phyloP scores from a whole-genome alignment of 2,113 vertebrate species.

The Struthidea cinerea region DNA sequence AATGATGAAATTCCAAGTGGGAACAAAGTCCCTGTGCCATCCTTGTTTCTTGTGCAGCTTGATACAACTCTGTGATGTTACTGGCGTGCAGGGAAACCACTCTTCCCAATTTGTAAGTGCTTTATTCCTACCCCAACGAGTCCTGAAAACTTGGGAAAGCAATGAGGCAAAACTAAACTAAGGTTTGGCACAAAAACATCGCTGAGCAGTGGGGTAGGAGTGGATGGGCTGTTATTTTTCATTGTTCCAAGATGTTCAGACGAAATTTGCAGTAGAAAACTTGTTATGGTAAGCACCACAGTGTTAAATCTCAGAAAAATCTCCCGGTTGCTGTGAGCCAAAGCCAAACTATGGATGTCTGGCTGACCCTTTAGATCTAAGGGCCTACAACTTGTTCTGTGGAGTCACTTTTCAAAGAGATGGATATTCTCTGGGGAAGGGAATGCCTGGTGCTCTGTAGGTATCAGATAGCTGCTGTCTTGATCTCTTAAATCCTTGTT shows the following conservation, averaged over 20 bases:
- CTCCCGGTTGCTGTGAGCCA: not conserved
- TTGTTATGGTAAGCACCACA: not conserved
- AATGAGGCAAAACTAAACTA: not conserved
- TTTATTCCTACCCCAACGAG: not conserved
- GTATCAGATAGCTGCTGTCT: not conserved
- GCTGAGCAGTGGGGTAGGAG: not conserved
- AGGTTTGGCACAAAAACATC: not conserved
- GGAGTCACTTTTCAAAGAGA: not conserved
- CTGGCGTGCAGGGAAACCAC: not conserved
- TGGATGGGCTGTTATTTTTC: not conserved
- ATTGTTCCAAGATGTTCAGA: not conserved
- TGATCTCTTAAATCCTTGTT: not conserved
- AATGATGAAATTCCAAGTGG: not conserved
- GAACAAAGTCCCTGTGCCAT: not conserved
- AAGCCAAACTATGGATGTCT: not conserved
- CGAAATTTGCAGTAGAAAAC: not conserved
- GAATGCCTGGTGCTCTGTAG: not conserved
- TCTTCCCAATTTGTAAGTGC: not conserved
- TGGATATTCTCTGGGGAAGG: not conserved
- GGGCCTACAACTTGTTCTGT: not conserved
- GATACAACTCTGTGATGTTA: fast-evolving
- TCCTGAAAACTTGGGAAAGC: not conserved
- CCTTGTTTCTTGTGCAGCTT: not conserved
- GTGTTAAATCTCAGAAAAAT: not conserved
- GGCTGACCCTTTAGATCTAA: not conserved